Evolutionary conservation across 2,888 invertebrate species (phyloP).

Genomic region (Apotomis turbidana): DNA sequence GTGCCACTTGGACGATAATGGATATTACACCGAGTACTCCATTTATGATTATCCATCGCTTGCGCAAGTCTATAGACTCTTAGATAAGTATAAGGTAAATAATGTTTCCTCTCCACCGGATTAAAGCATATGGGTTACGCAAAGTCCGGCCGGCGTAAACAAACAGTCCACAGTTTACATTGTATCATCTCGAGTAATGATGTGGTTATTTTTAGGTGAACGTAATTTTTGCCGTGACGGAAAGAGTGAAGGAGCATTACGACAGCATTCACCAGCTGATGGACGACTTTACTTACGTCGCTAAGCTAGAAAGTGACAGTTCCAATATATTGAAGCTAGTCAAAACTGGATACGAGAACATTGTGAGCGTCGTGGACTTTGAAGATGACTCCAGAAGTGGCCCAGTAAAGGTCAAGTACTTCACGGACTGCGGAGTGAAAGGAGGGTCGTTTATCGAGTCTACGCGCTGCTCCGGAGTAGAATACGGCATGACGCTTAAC

Average conservation of each 20-base stretch:
- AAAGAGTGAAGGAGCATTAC: constrained; percentile 87
- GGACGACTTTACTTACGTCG: constrained; percentile 89
- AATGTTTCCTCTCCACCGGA: constrained; percentile 42
- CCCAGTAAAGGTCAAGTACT: constrained; percentile 87
- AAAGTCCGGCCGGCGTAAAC: constrained; percentile 36
- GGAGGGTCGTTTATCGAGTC: constrained; percentile 74
- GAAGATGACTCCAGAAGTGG: constrained; percentile 84
- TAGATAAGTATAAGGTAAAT: constrained; percentile 86
- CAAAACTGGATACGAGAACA: constrained; percentile 90
- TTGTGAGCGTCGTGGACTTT: constrained; percentile 86
- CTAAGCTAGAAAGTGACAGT: constrained; percentile 91
- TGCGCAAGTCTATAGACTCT: constrained; percentile 87
- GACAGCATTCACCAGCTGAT: constrained; percentile 87
- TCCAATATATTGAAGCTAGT: constrained; percentile 94
- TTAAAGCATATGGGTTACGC: constrained; percentile 46
- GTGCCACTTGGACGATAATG: constrained; percentile 87
- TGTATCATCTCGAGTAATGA: constrained; percentile 36
- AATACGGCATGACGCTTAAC: constrained; percentile 85
- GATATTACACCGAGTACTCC: constrained; percentile 86
- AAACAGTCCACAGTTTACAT: constrained; percentile 32
- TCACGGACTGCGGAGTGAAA: constrained; percentile 87
- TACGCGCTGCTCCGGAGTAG: constrained; percentile 85
- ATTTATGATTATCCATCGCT: constrained; percentile 93
- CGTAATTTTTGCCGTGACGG: constrained; percentile 94
- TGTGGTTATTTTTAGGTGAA: constrained; percentile 83